Base-by-base conservation (phyloP, 2,113 vertebrate species). In the Herpetotheres cachinnans region DNA sequence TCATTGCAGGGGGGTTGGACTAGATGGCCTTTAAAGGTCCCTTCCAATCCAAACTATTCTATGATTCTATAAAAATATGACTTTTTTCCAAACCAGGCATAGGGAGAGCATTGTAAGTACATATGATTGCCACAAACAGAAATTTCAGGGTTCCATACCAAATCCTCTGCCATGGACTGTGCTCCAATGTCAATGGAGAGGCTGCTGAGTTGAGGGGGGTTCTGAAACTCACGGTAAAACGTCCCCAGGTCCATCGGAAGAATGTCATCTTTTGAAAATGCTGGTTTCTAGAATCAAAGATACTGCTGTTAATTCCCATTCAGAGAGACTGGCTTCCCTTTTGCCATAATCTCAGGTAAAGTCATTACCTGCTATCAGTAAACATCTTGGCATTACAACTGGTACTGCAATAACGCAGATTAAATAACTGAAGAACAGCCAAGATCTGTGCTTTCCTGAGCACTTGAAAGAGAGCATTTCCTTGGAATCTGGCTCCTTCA, bases 161-260 rank as follows among this genome's bases (percentile, higher is more conserved):
- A 98, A 97, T 99, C 99, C 52, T 99, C 99, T 10, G 99, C 99
- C 99, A 99, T 99, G 34, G 99, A 99, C 96, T 99, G 99, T 1
- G 99, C 98, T 91, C 99, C 99, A 92, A 99, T 99, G 90, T 99
- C 99, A 44, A 99, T 98, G 17, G 99, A 99, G 86, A 99, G 98
- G 96, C 99, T 99, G 97, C 99, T 99, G 82, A 99, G 98, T 90
- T 99, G 99, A 58, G 99, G 99, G 13, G 99, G 99, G 90, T 99
- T 99, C 98, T 99, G 99, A 97, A 99, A 99, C 97, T 99, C 99
- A 78, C 99, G 98, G 97, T 99, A 99, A 97, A 99, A 99, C 1
- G 99, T 99, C 44, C 99, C 99, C 95, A 99, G 95, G 96, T 99
- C 99, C 99, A 99, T 99, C 8, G 99, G 99, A 96, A 99, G 93